Percentiles rank a stretch among this genome's conserved stretches.
Evolutionary conservation across 1,140 invertebrate species (phyloP).

Genomic region (Temnothorax curvispinosus): DNA sequence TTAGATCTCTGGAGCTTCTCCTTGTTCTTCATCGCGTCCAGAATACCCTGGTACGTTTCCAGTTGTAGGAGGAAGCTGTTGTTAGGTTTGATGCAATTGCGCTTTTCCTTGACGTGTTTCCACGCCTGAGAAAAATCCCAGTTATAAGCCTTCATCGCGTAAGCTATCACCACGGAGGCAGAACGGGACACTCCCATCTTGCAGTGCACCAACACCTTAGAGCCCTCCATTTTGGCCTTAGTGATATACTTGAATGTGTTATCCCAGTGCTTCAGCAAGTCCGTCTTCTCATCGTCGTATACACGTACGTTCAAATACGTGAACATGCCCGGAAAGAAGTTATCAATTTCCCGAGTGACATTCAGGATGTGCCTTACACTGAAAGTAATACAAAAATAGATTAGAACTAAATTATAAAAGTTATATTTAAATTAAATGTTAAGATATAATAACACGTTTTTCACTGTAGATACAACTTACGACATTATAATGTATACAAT

Average conservation of each 20-base stretch:
- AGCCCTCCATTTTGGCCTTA: constrained; percentile 95
- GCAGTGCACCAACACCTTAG: constrained; percentile 98
- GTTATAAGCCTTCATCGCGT: constrained; percentile 98
- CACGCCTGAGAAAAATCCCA: constrained; percentile 96
- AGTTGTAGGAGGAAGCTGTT: constrained; percentile 97
- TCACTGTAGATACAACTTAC: neutral
- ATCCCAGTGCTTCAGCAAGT: constrained; percentile 98
- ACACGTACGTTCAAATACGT: constrained; percentile 98
- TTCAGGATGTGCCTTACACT: constrained; percentile 98
- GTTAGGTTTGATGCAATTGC: constrained; percentile 98
- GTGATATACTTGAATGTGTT: constrained; percentile 98
- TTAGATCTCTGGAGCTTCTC: constrained; percentile 96
- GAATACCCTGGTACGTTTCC: constrained; percentile 97
- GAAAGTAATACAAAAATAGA: constrained; percentile 78
- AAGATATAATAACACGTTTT: neutral
- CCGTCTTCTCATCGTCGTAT: constrained; percentile 98
- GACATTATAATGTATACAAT: neutral
- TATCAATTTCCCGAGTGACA: constrained; percentile 99
- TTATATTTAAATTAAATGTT: neutral
- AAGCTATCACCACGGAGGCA: constrained; percentile 98
- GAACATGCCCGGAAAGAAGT: constrained; percentile 99
- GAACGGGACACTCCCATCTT: constrained; percentile 99
- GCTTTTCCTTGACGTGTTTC: constrained; percentile 95
- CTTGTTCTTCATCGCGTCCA: constrained; percentile 98
- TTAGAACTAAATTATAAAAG: neutral